Base-by-base conservation (phyloP, 2,113 vertebrate species). In the Alligator mississippiensis region DNA sequence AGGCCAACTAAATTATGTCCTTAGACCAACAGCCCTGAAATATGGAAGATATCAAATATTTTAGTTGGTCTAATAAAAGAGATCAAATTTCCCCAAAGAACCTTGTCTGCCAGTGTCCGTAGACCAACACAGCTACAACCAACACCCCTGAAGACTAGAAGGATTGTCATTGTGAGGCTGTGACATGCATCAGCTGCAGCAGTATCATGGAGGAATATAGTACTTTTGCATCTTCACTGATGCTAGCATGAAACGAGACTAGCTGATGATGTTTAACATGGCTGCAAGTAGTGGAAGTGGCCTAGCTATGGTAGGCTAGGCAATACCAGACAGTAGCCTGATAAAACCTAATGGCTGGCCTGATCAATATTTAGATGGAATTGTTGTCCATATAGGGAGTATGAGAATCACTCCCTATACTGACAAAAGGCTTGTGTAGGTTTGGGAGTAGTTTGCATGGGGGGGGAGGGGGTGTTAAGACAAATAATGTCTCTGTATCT, bases 151-250 rank as follows among this genome's bases (percentile, higher is more conserved):
- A 47, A 47, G 47, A 47, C 47, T 47, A 47, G 70, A 24, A 38
- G 11, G 5, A 12, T 70, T n/a, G 68, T 34, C 68, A 38, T 16
- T 68, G 64, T 17, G n/a, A 14, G 18, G 11, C 21, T 24, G 68
- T 72, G 34, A 21, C 5, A 19, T 11, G 6, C 86, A 79, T 86
- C 58, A n/a, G 47, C 57, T 87, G 62, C 6, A 22, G 30, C 58
- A 55, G 0, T 11, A 27, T n/a, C 76, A 16, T 1, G 0, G 0
- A 4, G 66, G 38, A 6, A 21, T 34, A 7, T 38, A 10, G 27
- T 28, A 22, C 19, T 6, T 11, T 38, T 10, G 0, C 3, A 11
- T 8, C 11, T 13, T 68, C 27, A 16, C n/a, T 14, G 72, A 21
- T 55, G 12, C 62, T 78, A 74, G 75, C 61, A 13, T 25, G 0